Conservation (phyloP, 2,113 vertebrate species). For the Ancistrus triradiatus region DNA sequence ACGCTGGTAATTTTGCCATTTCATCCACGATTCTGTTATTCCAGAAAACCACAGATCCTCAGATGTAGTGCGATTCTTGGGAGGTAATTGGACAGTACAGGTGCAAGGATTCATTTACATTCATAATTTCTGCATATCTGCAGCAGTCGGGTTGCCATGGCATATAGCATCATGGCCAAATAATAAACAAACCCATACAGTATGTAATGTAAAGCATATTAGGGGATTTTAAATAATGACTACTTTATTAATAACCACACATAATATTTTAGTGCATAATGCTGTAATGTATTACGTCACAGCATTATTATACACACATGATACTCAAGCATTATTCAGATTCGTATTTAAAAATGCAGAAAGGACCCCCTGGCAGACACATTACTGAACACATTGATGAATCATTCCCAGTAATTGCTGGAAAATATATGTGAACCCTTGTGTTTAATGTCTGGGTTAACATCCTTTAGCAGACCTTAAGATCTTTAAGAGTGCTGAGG, state of each 20-base stretch:
- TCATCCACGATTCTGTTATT: constrained; percentile 49
- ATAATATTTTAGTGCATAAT: background rate
- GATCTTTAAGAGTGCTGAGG: too few relatives aligned
- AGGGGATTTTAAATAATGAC: background rate
- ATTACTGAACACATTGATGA: too few relatives aligned
- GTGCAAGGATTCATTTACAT: constrained; percentile 47
- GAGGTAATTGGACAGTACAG: constrained; percentile 50
- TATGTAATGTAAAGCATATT: background rate
- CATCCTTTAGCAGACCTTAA: too few relatives aligned
- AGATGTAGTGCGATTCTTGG: constrained; percentile 43
- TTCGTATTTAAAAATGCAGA: too few relatives aligned
- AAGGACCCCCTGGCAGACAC: too few relatives aligned
- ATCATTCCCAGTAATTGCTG: too few relatives aligned
- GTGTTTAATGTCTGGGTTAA: too few relatives aligned
- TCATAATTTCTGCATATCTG: constrained; percentile 37
- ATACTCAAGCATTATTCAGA: too few relatives aligned
- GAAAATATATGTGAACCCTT: too few relatives aligned
- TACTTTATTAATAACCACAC: background rate
- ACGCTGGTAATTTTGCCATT: constrained; percentile 50
- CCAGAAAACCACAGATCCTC: constrained; percentile 37
- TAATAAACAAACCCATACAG: background rate
- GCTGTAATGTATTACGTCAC: background rate
- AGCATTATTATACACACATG: too few relatives aligned
- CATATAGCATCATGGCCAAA: background rate
- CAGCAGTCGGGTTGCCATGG: background rate